Conservation (phyloP, 2,797 vertebrate genomes). For the Lagothrix lagotricha region DNA sequence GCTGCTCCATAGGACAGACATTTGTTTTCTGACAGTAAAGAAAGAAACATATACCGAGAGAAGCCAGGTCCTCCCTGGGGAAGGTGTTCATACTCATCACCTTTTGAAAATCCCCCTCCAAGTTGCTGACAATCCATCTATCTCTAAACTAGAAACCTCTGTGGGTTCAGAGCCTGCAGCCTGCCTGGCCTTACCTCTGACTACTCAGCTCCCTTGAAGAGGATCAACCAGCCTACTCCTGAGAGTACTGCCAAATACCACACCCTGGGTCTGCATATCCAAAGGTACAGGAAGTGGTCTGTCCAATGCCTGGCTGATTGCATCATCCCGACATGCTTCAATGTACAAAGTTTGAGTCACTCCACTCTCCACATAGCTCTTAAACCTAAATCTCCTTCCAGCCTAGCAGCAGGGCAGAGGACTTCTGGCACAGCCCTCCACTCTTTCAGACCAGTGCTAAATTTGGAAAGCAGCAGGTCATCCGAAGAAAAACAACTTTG, state of each 20-base stretch:
- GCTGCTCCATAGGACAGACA: neutral
- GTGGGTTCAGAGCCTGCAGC: neutral
- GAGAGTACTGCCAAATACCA: neutral
- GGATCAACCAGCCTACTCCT: neutral
- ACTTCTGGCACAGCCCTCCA: constrained; percentile 12
- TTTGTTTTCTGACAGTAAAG: neutral
- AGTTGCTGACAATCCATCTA: neutral
- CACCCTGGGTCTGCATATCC: constrained; percentile 15
- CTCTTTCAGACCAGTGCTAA: constrained; percentile 55
- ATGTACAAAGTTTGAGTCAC: constrained; percentile 52
- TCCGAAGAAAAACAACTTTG: constrained; percentile 42
- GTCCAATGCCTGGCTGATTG: neutral
- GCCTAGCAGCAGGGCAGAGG: constrained; percentile 1
- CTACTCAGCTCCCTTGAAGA: neutral
- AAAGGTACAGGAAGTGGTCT: constrained; percentile 72
- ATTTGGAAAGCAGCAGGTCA: constrained; percentile 57
- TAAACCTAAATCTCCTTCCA: constrained; percentile 22
- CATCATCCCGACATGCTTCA: neutral
- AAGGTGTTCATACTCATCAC: neutral
- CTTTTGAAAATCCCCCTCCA: neutral
- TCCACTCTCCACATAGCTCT: neutral
- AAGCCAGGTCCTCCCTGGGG: neutral
- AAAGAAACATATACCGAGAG: neutral
- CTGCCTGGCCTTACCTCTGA: neutral
- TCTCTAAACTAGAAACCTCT: neutral